Evolutionary conservation across 2,888 invertebrate genomes (phyloP), one percentile per base, ranked within the genome.

Genomic region (Sesia bembeciformis): DNA sequence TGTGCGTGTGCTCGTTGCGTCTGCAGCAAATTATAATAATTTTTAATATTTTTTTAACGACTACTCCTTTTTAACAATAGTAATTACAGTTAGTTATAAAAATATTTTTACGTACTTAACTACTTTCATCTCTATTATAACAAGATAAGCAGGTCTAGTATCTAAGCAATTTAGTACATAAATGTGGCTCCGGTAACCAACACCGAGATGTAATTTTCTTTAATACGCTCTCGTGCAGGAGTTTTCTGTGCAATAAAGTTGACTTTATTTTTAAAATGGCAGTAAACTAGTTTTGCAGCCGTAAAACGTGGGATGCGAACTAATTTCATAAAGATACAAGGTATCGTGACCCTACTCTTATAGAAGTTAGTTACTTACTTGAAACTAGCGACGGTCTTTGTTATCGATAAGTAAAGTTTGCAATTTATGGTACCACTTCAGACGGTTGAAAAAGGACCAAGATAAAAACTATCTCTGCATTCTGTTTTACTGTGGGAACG

Each of bases 311-410:
- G 39, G 43, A 51, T 53, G 39, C 51, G 54, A 54, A 54, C 54
- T 54, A 51, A 54, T 54, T 51, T 54, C 51, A 54, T 51, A 54
- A 54, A 53, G 51, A 52, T 54, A 54, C 51, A 46, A 46, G 46
- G 46, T 46, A 46, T 46, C n/a, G n/a, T 46, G 46, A 46, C 46
- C 46, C 23, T 46, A 46, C 23, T 46, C 23, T 46, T 6, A 46
- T 46, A 23, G 46, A 46, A 46, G 46, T 46, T 46, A 46, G 39
- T 51, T 7, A 8, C 43, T 46, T 43, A 51, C 43, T 46, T 43
- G 54, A 51, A 38, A 40, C 51, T 42, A 8, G 40, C 54, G 39
- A 40, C 23, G 43, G 40, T 43, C 54, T 51, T 54, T 40, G 43
- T 46, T 46, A 46, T 46, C 46, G 46, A 43, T 51, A 52, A 51